Evolutionary conservation across 1,140 invertebrate species (phyloP).

Genomic region (Macrobrachium rosenbergii): DNA sequence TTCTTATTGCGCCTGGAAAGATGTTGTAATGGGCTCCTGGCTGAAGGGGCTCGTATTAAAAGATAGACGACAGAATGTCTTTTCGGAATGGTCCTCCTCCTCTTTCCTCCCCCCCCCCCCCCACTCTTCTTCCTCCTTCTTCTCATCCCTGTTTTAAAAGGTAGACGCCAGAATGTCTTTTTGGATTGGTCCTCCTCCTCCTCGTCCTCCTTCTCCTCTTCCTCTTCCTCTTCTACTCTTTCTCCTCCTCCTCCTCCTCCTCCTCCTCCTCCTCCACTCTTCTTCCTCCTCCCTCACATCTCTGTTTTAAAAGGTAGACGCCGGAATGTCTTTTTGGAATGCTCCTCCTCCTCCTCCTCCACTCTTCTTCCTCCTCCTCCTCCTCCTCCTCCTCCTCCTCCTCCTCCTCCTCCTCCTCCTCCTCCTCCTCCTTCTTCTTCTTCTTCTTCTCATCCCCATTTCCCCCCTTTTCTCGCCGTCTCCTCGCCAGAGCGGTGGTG

Average conservation of each 20-base stretch:
- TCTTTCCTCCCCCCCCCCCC: neutral
- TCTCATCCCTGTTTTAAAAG: neutral
- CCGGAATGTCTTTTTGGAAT: neutral
- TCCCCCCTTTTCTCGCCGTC: too few species aligned
- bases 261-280: constrained; percentile 16
- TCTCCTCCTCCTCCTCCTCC: neutral
- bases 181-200: too few species aligned
- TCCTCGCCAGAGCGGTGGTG: constrained; percentile 11
- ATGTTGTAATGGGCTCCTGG: neutral
- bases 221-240: neutral
- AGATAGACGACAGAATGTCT: neutral
- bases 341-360: neutral
- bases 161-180: neutral
- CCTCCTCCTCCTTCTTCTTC: constrained; percentile 30
- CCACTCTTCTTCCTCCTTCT: too few species aligned
- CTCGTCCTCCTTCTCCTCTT: neutral
- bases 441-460: too few species aligned
- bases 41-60: neutral
- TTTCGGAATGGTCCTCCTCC: neutral
- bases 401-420: neutral
- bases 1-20: too few species aligned
- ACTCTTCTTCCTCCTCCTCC: neutral
- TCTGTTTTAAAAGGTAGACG: neutral
- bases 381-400: neutral
- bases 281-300: neutral